Evolutionary conservation across 2,888 invertebrate species (phyloP).

Genomic region (Aromia moschata): DNA sequence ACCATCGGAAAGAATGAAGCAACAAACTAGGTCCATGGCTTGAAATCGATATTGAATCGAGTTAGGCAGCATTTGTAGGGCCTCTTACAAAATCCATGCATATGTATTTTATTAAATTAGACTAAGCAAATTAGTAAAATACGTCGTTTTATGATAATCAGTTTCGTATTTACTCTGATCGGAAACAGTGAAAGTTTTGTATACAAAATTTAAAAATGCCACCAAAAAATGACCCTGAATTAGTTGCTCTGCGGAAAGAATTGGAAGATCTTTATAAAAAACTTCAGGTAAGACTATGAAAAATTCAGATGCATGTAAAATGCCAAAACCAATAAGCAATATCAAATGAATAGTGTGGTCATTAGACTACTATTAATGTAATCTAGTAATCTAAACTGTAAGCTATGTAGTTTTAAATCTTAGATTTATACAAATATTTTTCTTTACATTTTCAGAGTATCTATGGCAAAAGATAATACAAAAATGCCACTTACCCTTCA

Average conservation of each 20-base stretch:
- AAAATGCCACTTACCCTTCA: too few relatives aligned
- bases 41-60: constrained; percentile 46
- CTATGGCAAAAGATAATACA: too few relatives aligned
- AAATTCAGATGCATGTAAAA: too few relatives aligned
- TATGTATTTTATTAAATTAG: constrained; percentile 45
- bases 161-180: constrained; percentile 28
- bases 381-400: too few relatives aligned
- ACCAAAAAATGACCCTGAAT: constrained; percentile 85
- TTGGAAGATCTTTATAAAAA: constrained; percentile 81
- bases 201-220: constrained; percentile 67
- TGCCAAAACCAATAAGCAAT: too few relatives aligned
- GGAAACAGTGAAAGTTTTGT: neutral
- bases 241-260: constrained; percentile 80
- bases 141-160: too few relatives aligned
- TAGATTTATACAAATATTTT: too few relatives aligned
- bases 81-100: constrained; percentile 27
- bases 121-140: constrained; percentile 45
- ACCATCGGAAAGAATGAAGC: neutral
- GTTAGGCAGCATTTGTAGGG: constrained; percentile 47
- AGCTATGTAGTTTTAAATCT: too few relatives aligned
- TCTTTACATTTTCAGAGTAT: too few relatives aligned
- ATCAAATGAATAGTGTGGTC: too few relatives aligned
- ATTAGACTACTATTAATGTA: too few relatives aligned
- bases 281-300: constrained; percentile 72
- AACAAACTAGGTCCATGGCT: neutral